Conservation (phyloP, 2,113 vertebrate species). For the Sceloporus tristichus region DNA sequence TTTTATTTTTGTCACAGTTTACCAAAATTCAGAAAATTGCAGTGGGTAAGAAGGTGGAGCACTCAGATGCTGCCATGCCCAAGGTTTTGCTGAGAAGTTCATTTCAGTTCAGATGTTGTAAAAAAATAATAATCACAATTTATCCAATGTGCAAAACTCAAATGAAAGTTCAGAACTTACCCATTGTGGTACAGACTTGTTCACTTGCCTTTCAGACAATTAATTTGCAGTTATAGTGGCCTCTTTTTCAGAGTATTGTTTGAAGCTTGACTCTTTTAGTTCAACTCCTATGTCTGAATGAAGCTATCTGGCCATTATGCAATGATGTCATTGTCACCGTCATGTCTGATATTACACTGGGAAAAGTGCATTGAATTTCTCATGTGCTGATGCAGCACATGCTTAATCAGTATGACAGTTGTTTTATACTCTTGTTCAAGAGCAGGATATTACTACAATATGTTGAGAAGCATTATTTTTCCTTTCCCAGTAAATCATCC, state of each 20-base stretch:
- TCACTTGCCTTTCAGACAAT: too few relatives aligned
- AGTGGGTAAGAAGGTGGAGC: too few relatives aligned
- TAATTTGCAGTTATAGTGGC: too few relatives aligned
- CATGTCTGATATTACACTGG: not conserved
- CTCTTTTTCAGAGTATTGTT: not conserved
- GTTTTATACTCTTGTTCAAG: not conserved
- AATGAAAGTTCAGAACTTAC: too few relatives aligned
- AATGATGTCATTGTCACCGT: not conserved
- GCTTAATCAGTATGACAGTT: not conserved
- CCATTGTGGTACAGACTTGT: too few relatives aligned
- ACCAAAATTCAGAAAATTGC: too few relatives aligned
- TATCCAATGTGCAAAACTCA: too few relatives aligned
- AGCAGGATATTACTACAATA: not conserved
- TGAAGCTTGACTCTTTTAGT: not conserved
- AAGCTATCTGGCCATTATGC: not conserved
- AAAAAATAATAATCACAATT: too few relatives aligned
- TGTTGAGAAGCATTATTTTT: not conserved
- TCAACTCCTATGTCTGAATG: not conserved
- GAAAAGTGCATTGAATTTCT: not conserved
- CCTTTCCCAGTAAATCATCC: not conserved
- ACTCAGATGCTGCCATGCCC: too few relatives aligned
- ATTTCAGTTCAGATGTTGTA: too few relatives aligned
- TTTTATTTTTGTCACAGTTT: too few relatives aligned
- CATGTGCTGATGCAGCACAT: not conserved
- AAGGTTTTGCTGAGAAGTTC: too few relatives aligned